phyloP scores from a whole-genome alignment of 2,888 invertebrate genomes.

The Zhengitettix transpicula region DNA sequence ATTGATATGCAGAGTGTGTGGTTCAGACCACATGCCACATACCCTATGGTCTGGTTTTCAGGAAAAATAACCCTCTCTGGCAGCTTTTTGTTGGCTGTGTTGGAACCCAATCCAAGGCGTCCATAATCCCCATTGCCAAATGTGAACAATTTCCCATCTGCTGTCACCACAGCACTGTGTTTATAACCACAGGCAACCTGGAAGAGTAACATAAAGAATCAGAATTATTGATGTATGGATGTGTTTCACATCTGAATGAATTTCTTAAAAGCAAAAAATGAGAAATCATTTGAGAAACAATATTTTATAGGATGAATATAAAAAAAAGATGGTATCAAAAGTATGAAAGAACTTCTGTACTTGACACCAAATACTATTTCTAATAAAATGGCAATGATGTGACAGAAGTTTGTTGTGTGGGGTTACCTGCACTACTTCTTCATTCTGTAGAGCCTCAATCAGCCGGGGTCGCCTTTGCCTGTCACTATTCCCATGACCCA shows the following conservation, averaged over 20 bases:
- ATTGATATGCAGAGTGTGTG: constrained; percentile 41
- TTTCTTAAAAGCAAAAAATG: no score
- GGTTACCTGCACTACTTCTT: constrained; percentile 37
- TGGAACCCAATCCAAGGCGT: constrained; percentile 36
- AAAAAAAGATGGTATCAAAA: no score
- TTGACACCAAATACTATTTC: background rate
- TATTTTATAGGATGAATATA: no score
- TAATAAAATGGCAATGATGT: background rate
- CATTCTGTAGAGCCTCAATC: constrained; percentile 42
- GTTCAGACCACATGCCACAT: constrained; percentile 43
- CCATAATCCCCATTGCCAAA: constrained; percentile 51
- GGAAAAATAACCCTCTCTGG: constrained; percentile 38
- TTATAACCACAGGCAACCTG: constrained; percentile 43
- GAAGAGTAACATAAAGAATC: constrained; percentile 8
- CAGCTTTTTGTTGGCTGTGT: constrained; percentile 38
- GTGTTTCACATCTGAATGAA: no score
- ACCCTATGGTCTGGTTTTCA: constrained; percentile 32
- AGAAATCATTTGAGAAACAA: no score
- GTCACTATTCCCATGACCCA: constrained; percentile 48
- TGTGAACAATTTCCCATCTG: constrained; percentile 43
- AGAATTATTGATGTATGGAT: no score
- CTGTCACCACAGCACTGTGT: constrained; percentile 44
- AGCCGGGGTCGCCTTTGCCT: constrained; percentile 41
- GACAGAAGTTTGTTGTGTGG: background rate
- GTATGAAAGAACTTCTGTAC: no score